Conservation (phyloP, 2,113 vertebrate species). For the Bothrops jararaca region DNA sequence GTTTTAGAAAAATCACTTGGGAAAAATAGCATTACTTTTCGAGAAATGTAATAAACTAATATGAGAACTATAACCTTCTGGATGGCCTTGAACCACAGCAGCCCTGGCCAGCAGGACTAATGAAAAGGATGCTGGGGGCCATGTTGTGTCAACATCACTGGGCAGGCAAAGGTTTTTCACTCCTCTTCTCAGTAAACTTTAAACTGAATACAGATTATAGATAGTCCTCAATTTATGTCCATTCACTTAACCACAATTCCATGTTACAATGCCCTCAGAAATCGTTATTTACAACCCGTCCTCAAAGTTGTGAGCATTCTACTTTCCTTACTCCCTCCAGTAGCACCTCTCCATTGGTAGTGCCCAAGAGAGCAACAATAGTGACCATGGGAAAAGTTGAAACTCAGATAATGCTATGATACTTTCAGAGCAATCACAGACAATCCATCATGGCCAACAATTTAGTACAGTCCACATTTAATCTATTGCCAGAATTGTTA, state of each 20-base stretch:
- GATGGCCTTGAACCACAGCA: neutral
- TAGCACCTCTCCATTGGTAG: neutral
- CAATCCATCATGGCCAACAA: neutral
- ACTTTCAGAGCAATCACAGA: neutral
- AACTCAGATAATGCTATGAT: neutral
- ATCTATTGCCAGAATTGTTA: neutral
- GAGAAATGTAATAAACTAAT: neutral
- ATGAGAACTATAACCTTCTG: neutral
- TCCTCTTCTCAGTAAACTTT: neutral
- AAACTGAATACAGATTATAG: neutral
- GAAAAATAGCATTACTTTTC: neutral
- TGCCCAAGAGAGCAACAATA: neutral
- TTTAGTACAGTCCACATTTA: neutral
- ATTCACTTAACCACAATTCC: neutral
- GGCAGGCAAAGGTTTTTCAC: neutral
- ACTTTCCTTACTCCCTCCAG: neutral
- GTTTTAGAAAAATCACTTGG: neutral
- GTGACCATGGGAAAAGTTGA: neutral
- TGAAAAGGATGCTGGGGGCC: neutral
- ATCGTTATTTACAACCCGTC: neutral
- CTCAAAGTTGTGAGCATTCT: neutral
- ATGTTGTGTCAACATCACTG: neutral
- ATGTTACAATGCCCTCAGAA: neutral
- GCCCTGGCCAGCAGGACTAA: neutral
- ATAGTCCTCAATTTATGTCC: neutral